Evolutionary conservation across 2,113 vertebrate genomes (phyloP).

Genomic region (Forbesichthys agassizii): DNA sequence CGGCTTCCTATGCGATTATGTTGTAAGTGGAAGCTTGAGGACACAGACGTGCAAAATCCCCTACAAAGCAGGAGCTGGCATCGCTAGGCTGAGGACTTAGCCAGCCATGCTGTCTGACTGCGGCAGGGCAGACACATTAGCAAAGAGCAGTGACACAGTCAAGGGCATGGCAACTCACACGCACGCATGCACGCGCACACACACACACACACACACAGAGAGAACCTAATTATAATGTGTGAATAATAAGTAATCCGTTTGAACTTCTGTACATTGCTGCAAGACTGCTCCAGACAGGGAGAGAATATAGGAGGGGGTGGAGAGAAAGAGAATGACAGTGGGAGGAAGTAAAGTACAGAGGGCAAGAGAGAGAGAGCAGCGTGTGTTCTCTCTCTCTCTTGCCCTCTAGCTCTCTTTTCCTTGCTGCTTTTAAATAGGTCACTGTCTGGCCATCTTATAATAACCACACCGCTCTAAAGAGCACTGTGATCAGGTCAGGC

Average conservation of each 20-base stretch:
- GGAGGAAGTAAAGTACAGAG: constrained; percentile 5
- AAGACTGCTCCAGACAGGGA: too few species aligned
- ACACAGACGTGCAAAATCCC: constrained; percentile 66
- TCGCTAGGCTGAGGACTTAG: constrained; percentile 74
- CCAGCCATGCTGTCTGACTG: constrained; percentile 50
- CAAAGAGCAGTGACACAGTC: constrained; percentile 48
- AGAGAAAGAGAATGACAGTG: neutral
- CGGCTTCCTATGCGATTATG: constrained; percentile 1
- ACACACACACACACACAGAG: too few species aligned
- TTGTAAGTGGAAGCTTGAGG: constrained; percentile 36
- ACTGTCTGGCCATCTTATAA: constrained; percentile 72
- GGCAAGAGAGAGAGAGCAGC: neutral
- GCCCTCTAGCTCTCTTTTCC: constrained; percentile 46
- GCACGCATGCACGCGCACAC: too few species aligned
- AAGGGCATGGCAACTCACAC: constrained; percentile 20
- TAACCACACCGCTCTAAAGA: constrained; percentile 64
- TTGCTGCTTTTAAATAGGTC: constrained; percentile 68
- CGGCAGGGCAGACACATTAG: constrained; percentile 59
- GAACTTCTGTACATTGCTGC: too few species aligned
- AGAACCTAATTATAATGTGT: too few species aligned
- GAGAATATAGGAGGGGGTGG: neutral
- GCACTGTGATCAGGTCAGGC: constrained; percentile 44
- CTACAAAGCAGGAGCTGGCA: constrained; percentile 68
- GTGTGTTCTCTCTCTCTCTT: constrained; percentile 18
- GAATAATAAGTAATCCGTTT: too few species aligned